Base-by-base conservation (phyloP, 2,888 invertebrate species). In the Dasypolia templi region DNA sequence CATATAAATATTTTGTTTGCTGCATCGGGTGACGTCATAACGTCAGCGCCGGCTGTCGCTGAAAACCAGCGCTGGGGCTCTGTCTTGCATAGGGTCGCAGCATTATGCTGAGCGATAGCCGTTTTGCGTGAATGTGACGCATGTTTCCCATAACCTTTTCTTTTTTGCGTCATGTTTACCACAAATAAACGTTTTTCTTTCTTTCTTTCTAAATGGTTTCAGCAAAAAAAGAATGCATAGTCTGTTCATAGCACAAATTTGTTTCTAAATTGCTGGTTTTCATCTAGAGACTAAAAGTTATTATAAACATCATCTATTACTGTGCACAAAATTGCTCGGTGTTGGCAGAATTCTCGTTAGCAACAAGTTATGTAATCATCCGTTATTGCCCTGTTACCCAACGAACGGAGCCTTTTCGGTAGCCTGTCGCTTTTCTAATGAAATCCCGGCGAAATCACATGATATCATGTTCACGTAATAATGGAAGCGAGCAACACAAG, bases 371-470 rank as follows among this genome's bases (percentile, higher is more conserved):
- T 26, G 46, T 71, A 67, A 81, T 66, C 68, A 68, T 46, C 44
- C 62, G 69, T 74, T 65, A 64, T 55, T 63, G 64, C 46, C 49
- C 58, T 58, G 65, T 68, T 79, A 66, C 68, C 56, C 62, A 83
- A 74, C 55, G 39, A 39, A 42, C 32, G 32, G 44, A 59, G 56
- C n/a, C 42, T 49, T 74, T 68, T 72, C 19, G 29, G 58, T 46
- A 67, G 26, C 22, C 83, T 42, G 69, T 67, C 68, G 44, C 56
- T 53, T 53, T 55, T 46, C 49, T 58, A 68, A 71, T 75, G 42
- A 66, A 72, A 74, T 68, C 65, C 17, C 17, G 14, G 6, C 39
- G 49, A 56, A 66, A 62, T 67, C 71, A 44, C 56, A 62, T 46
- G 2, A 42, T 70, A 56, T 42, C 14, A 71, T 32, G n/a, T 55